These are phyloP conservation scores for Melanogrammus aeglefinus DNA, from an alignment of 2,797 vertebrate species.

Conservation along the genomic window DNA sequence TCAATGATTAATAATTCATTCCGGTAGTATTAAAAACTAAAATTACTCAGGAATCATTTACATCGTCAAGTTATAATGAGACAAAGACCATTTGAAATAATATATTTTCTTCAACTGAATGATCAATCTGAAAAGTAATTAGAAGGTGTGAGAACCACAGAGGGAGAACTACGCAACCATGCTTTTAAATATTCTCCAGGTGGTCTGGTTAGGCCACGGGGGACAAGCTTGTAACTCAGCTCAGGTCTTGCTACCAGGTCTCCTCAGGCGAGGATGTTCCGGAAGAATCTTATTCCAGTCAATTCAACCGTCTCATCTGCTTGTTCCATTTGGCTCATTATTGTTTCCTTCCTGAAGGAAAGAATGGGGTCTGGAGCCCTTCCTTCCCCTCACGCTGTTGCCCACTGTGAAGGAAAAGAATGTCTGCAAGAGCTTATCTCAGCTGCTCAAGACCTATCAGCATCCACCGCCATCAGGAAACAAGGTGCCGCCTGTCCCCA, in stretches of 20 bases:
- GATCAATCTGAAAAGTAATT: constrained; percentile 55
- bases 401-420: constrained; percentile 96
- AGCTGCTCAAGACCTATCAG: constrained; percentile 95
- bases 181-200: constrained; percentile 37
- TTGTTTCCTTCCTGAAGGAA: constrained; percentile 76
- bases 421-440: constrained; percentile 91
- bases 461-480: constrained; percentile 86
- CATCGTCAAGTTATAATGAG: constrained; percentile 29
- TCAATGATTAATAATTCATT: constrained; percentile 54
- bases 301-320: constrained; percentile 6
- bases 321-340: constrained; percentile 33
- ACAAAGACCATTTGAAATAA: constrained; percentile 54
- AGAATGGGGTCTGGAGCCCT: constrained; percentile 97
- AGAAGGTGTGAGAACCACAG: constrained; percentile 42
- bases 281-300: constrained; percentile 15
- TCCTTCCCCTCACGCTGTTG: constrained; percentile 92
- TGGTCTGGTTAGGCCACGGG: constrained; percentile 33
- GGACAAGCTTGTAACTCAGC: constrained; percentile 22
- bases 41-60: constrained; percentile 49
- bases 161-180: constrained; percentile 44
- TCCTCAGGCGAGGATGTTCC: constrained; percentile 6
- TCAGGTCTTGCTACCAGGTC: constrained; percentile 8
- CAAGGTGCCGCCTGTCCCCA: constrained; percentile 78
- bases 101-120: constrained; percentile 43
- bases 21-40: constrained; percentile 45